Conservation (phyloP, 2,888 invertebrate species). For the Zootermopsis nevadensis region DNA sequence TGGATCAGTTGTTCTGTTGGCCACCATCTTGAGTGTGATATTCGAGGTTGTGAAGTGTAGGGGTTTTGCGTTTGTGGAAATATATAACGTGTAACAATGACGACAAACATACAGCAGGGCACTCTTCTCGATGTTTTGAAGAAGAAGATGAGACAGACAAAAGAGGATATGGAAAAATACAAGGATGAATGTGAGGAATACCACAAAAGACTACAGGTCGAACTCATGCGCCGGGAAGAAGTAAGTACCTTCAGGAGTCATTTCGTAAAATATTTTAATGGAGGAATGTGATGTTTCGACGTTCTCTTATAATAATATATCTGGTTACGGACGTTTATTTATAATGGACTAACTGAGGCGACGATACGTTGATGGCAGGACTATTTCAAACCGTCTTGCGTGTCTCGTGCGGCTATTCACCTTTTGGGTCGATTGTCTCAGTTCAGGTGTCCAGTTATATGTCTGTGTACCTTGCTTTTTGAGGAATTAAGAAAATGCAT, state of each 20-base stretch:
- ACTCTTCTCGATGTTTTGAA: slow-evolving; percentile 96
- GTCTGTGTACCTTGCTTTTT: too few species aligned
- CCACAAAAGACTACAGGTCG: slow-evolving; percentile 93
- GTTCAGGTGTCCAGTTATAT: not conserved
- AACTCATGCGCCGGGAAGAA: slow-evolving; percentile 97
- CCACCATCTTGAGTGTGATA: slow-evolving; percentile 55
- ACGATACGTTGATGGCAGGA: not conserved
- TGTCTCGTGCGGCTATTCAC: slow-evolving; percentile 47
- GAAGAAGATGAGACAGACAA: slow-evolving; percentile 99
- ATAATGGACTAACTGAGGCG: not conserved
- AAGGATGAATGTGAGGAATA: slow-evolving; percentile 98
- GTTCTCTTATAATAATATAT: too few species aligned
- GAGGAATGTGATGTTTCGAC: too few species aligned
- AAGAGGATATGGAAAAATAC: slow-evolving; percentile 98
- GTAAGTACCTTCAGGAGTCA: slow-evolving; percentile 73
- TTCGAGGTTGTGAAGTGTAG: not conserved
- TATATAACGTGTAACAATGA: slow-evolving; percentile 70
- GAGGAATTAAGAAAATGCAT: too few species aligned
- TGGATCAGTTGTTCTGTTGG: slow-evolving; percentile 55
- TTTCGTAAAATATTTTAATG: not conserved
- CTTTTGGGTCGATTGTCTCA: slow-evolving; percentile 49
- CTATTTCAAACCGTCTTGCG: slow-evolving; percentile 18
- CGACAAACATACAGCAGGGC: slow-evolving; percentile 91
- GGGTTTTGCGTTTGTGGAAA: slow-evolving; percentile 37
- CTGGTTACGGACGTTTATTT: too few species aligned